These are phyloP conservation scores for Meteorus sp. DNA, from an alignment of 1,140 invertebrate genomes.

Conservation along the genomic window DNA sequence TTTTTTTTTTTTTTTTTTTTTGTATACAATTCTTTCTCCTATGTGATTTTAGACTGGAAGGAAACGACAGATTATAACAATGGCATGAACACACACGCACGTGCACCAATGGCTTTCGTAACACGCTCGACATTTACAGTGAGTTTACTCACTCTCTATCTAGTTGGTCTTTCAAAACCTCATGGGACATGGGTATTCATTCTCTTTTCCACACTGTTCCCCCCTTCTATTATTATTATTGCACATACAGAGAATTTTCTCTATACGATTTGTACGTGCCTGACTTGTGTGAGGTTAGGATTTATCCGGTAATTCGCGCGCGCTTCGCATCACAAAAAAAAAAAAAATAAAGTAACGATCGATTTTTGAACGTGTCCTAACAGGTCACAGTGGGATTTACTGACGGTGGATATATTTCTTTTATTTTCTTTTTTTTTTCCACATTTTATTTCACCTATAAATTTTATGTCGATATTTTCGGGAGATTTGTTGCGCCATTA, in stretches of 20 bases:
- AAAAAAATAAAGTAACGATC: too few relatives aligned
- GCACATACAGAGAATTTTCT: too few relatives aligned
- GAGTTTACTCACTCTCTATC: neutral
- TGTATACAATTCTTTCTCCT: neutral
- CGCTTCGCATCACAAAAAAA: too few relatives aligned
- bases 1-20: neutral
- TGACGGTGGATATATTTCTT: neutral
- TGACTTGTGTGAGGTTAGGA: constrained; percentile 5
- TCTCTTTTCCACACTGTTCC: neutral
- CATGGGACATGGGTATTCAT: neutral
- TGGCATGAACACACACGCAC: neutral
- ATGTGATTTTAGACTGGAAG: neutral
- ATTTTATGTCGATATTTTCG: neutral
- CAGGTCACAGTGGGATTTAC: too few relatives aligned
- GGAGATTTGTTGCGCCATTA: neutral
- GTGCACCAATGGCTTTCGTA: neutral
- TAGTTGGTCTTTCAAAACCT: neutral
- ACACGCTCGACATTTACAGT: neutral
- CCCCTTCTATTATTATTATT: neutral
- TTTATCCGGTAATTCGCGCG: constrained; percentile 11
- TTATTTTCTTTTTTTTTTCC: neutral
- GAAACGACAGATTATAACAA: neutral
- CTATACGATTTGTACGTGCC: neutral
- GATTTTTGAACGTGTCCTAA: neutral
- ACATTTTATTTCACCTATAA: neutral